Base-by-base conservation (phyloP, 2,113 vertebrate species). In the Pongo pygmaeus region DNA sequence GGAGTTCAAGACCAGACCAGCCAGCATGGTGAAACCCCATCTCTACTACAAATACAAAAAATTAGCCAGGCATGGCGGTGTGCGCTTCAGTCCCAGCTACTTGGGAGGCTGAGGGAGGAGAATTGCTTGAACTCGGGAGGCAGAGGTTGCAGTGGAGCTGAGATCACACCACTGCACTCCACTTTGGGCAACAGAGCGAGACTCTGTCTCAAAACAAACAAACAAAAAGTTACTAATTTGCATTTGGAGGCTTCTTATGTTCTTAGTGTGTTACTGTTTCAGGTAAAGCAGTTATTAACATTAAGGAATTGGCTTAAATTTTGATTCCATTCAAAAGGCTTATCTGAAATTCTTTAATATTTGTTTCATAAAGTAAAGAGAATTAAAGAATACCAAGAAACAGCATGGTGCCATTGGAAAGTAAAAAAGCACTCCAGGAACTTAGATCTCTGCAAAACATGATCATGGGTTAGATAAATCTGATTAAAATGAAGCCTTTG, bases 401-500 rank as follows among this genome's bases (percentile, higher is more conserved):
- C 52, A 93, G 78, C 57, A 23, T 57, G 81, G 10, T 72, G 27
- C 32, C 64, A n/a, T 50, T 77, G 64, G 72, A 84, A 96, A 64
- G 74, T 55, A 72, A 89, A 20, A 52, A 8, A 77, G 32, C 13
- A 55, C 43, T 40, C 57, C 57, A 38, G 70, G 43, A 95, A 80
- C 40, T 78, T 67, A 61, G 13, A 88, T 46, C 67, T 91, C 50
- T 69, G 32, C 32, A 91, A 84, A 90, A 89, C 13, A 50, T 48
- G 6, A 88, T 64, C 4, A 11, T 64, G 46, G 30, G 5, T 46
- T 59, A 35, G 14, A 50, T 81, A 89, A 50, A 93, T 75, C 50
- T 64, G 93, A 94, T 97, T 97, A 96, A 97, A 95, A 78, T 78
- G 30, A 93, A 79, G 27, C 2, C 77, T 97, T 97, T 94, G 70